Evolutionary conservation across 2,888 invertebrate species (phyloP).

Genomic region (Stenichneumon culpator): DNA sequence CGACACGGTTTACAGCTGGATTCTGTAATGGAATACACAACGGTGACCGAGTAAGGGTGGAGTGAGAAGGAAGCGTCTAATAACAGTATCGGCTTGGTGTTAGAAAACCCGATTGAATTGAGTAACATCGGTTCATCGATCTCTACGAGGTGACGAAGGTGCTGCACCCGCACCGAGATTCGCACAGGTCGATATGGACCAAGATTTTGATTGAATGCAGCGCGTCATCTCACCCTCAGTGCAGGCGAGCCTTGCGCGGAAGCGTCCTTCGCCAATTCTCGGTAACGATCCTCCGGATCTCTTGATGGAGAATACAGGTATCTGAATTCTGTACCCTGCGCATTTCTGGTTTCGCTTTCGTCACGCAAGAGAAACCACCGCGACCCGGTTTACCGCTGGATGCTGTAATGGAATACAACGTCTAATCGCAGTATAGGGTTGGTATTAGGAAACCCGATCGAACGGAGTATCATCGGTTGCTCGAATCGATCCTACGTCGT

Average conservation of each 20-base stretch:
- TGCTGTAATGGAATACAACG: constrained; percentile 39
- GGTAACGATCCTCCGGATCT: no score
- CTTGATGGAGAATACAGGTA: no score
- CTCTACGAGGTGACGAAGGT: constrained; percentile 58
- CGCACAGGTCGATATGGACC: not conserved
- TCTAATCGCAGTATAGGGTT: not conserved
- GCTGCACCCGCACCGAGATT: constrained; percentile 10
- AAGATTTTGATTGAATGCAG: not conserved
- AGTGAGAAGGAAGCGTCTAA: no score
- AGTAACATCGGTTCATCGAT: not conserved
- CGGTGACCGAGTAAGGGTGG: no score
- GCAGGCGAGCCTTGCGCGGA: not conserved
- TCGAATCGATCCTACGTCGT: not conserved
- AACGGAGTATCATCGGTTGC: not conserved
- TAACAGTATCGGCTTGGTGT: no score
- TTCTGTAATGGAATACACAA: no score
- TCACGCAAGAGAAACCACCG: not conserved
- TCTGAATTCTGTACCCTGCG: no score
- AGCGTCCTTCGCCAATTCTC: no score
- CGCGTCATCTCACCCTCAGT: not conserved
- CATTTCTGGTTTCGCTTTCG: not conserved
- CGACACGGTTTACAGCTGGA: no score
- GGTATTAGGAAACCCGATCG: not conserved
- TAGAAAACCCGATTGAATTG: constrained; percentile 5
- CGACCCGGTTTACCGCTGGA: not conserved